phyloP scores from a whole-genome alignment of 2,888 invertebrate species.

The Craniophora ligustri region DNA sequence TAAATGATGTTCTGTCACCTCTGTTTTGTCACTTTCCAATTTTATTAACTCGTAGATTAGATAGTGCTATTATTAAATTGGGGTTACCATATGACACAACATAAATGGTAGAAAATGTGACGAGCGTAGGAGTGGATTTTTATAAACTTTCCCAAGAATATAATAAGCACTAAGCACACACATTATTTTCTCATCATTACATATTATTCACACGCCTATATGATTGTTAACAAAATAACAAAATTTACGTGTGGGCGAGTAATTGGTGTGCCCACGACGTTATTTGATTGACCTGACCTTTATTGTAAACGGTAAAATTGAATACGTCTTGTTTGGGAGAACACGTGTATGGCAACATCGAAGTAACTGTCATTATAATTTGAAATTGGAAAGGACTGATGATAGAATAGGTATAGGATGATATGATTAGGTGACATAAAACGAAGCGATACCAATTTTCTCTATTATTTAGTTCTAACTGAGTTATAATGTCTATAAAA shows the following conservation, averaged over 20 bases:
- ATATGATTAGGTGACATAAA: too few relatives aligned
- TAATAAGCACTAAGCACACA: constrained; percentile 2
- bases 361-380: constrained; percentile 36
- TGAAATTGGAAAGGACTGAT: constrained; percentile 27
- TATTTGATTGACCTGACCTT: constrained; percentile 74
- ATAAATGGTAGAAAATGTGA: not conserved
- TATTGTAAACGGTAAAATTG: constrained; percentile 49
- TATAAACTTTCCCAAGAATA: constrained; percentile 8
- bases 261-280: constrained; percentile 65
- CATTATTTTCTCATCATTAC: constrained; percentile 35
- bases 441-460: too few relatives aligned
- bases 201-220: constrained; percentile 46
- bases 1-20: too few relatives aligned
- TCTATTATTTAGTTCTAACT: too few relatives aligned
- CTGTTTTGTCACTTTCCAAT: not conserved
- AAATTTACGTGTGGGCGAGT: constrained; percentile 48
- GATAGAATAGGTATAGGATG: too few relatives aligned
- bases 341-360: constrained; percentile 34
- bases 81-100: not conserved
- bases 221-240: constrained; percentile 46
- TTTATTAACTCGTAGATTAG: too few relatives aligned
- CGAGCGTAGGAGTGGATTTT: not conserved
- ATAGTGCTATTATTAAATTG: too few relatives aligned
- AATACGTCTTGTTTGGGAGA: constrained; percentile 43
- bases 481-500: too few relatives aligned